A percentile compares a stretch with the other conserved stretches of the same genome.
These are phyloP conservation scores for Sogatella furcifera DNA, from an alignment of 1,140 invertebrate species.

Conservation along the genomic window DNA sequence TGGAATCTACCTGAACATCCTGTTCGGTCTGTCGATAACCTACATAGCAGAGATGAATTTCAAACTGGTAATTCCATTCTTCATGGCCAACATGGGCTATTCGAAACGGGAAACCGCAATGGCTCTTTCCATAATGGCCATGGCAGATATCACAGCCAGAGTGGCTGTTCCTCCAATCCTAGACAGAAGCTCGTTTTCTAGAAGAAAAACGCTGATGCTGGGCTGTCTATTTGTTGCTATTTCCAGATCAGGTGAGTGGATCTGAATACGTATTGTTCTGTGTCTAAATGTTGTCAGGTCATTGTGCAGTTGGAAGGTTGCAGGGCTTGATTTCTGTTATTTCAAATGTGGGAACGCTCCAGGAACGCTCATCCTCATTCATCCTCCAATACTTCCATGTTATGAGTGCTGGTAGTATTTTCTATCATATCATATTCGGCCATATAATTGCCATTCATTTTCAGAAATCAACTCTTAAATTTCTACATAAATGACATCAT, in stretches of 20 bases:
- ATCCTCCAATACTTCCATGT: too few species aligned
- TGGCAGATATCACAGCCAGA: slow-evolving; percentile 19
- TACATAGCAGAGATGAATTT: slow-evolving; percentile 58
- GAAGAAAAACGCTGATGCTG: slow-evolving; percentile 54
- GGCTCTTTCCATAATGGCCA: slow-evolving; percentile 19
- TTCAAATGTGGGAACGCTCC: too few species aligned
- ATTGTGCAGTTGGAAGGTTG: too few species aligned
- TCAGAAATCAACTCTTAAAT: too few species aligned
- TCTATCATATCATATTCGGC: too few species aligned
- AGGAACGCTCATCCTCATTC: too few species aligned
- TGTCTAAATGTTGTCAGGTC: too few species aligned
- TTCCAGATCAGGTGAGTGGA: slow-evolving; percentile 48
- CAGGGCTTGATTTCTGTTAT: too few species aligned
- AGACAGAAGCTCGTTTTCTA: slow-evolving; percentile 50
- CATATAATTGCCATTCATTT: too few species aligned
- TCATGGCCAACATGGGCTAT: slow-evolving; percentile 50
- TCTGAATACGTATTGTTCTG: too few species aligned
- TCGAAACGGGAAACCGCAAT: slow-evolving; percentile 32
- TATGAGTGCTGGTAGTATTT: too few species aligned
- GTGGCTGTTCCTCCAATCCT: slow-evolving; percentile 52
- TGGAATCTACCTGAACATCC: slow-evolving; percentile 50
- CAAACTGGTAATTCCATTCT: slow-evolving; percentile 50
- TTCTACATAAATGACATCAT: too few species aligned
- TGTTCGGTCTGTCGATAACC: slow-evolving; percentile 52
- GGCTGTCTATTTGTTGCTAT: slow-evolving; percentile 53